Base-by-base conservation (phyloP, 2,888 invertebrate genomes). In the Ennomos fuscantarius region DNA sequence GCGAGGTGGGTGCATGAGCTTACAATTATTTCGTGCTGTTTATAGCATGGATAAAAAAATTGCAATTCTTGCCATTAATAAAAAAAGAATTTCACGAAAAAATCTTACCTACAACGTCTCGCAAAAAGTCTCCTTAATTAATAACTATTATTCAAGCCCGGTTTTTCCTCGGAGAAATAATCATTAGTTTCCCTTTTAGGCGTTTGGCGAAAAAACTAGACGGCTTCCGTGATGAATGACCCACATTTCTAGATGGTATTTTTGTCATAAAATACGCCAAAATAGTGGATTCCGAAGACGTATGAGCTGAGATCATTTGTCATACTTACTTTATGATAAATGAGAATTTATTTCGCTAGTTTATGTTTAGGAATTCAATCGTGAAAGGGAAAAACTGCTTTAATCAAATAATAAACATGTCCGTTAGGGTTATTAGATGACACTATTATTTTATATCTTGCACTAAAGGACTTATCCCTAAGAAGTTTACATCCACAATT, bases 281-380 rank as follows among this genome's bases (percentile, higher is more conserved):
- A 52, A 48, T 35, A 39, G 36, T 46, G 46, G 34, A 51, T 46
- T 42, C 37, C 1, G 37, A 51, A 42, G 48, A 43, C 35, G 45
- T 24, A 24, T 40, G 40, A 11, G 34, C 13, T 13, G 8, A 44
- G 24, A 41, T 37, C 58, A 33, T 53, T 53, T 32, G 48, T 58
- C 53, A 58, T 49, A 33, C 47, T 58, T 53, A 49, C 33, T 52
- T 12, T 36, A 33, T 57, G 47, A 57, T 37, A 24, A 37, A 51
- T 46, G 50, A 35, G 36, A 12, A 42, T 36, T 54, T 36, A 11
- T 45, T 37, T 8, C 0, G 6, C 10, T 41, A 13, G 36, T 13
- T 46, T 46, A 10, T 46, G 31, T 31, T 35, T 43, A 6, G 1
- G 24, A 24, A 24, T 24, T 24, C 24, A 6, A 24, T 24, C 24